Base-by-base conservation (phyloP, 2,113 vertebrate genomes). In the Microtus pennsylvanicus region DNA sequence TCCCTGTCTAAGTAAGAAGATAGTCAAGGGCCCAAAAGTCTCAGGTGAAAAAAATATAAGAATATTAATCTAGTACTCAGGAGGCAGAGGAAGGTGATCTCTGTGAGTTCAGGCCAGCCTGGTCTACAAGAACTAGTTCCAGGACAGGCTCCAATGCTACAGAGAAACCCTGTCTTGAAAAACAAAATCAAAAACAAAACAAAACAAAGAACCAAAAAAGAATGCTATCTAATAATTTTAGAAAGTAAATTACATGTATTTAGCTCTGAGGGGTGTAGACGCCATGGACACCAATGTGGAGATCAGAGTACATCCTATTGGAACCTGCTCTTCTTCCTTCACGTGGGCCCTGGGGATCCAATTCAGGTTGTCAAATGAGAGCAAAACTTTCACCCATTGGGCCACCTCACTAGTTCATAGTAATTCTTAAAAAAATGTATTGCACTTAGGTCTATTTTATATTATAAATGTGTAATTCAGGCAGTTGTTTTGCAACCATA, bases 21-120 rank as follows among this genome's bases (percentile, higher is more conserved):
- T 78, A 92, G 50, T 75, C 17, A 94, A 93, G 42, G 38, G 1
- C 35, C 76, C 76, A 74, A 69, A 94, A 93, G 14, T n/a, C 75
- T 78, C 45, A 38, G 22, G 24, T 67, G 42, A 70, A 77, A 50
- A 77, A n/a, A 65, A 47, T 50, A 21, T n/a, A 82, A 87, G 90
- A 92, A 35, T 33, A 24, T 86, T 75, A 42, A 78, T 58, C 52
- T 21, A 58, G 58, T 58, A 21, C 58, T 58, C 19, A 21, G 58
- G 58, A 58, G 58, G 58, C 19, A 58, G 58, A 58, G 19, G 58
- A 19, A 58, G 58, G 58, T 21, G 19, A 58, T 58, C 19, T 58
- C 58, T 58, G 19, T 58, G 58, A 21, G 55, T 58, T 58, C 19
- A 19, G 19, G 55, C 19, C 55, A 21, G 55, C 19, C 55, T 58